Evolutionary conservation across 1,140 invertebrate genomes (phyloP).

Genomic region (Acyrthosiphon pisum): DNA sequence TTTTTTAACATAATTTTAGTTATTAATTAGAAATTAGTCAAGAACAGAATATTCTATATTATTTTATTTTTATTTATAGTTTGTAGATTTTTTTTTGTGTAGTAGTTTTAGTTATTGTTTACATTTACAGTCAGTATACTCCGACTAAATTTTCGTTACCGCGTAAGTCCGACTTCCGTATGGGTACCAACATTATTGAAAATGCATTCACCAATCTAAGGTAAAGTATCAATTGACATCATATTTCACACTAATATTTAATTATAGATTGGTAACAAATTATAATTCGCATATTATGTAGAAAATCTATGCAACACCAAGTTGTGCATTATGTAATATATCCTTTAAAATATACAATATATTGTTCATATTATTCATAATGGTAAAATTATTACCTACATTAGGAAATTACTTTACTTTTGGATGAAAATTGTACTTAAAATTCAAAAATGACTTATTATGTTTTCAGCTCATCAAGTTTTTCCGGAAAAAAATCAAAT

Average conservation of each 20-base stretch:
- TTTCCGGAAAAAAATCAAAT: slow-evolving; percentile 86
- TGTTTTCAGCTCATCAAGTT: slow-evolving; percentile 75
- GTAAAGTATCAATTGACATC: slow-evolving; percentile 65
- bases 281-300: slow-evolving; percentile 15
- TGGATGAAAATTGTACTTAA: background rate
- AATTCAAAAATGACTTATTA: slow-evolving; percentile 31
- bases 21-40: background rate
- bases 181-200: slow-evolving; percentile 75
- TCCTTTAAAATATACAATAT: background rate
- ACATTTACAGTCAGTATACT: slow-evolving; percentile 75
- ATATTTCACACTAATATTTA: background rate
- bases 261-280: background rate
- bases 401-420: background rate
- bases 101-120: slow-evolving; percentile 45
- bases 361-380: background rate
- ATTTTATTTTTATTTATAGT: background rate
- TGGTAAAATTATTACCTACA: background rate
- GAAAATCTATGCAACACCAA: background rate
- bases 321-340: background rate
- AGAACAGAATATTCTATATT: background rate
- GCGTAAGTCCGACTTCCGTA: slow-evolving; percentile 75
- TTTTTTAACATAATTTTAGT: background rate
- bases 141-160: slow-evolving; percentile 75
- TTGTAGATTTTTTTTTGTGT: background rate
- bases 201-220: slow-evolving; percentile 75